Evolutionary conservation across 30 jellyfish, hydroid and myxozoan genomes (phyloP), one percentile per base, ranked within the genome.

Genomic region (Aurelia aurita): DNA sequence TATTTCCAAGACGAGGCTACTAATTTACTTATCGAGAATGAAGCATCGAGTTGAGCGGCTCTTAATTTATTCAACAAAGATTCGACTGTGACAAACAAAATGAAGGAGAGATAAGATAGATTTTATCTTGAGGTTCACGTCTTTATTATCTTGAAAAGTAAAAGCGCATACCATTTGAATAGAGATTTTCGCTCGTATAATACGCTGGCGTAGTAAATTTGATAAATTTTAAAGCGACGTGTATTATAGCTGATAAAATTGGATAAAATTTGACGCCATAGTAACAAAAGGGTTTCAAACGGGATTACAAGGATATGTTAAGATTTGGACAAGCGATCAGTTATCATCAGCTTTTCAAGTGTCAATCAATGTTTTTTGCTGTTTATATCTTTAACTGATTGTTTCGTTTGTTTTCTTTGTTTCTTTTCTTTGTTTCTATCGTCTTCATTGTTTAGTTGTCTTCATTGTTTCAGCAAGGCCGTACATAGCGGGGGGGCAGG

Each of bases 221-320:
- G 91, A 82, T 82, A 69, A 82, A 69, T 16, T 31, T 58, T 60
- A 82, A 51, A 68, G 78, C 57, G 72, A 57, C 43, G 45, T 32
- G 91, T 28, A 82, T 82, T 54, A 82, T 82, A 61, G 72, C 68
- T 70, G 58, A 45, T 57, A 25, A 68, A 82, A 82, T 82, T 74
- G 91, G 91, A 82, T 82, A 82, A 82, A 34, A 58, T 27, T 27
- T n/a, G 91, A 82, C 91, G 91, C 91, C 91, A 69, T 16, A 39
- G 15, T 54, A 51, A 82, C 85, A 82, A 82, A 35, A 29, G 54
- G 21, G 29, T 44, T 19, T 23, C 74, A 82, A 82, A 82, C 91
- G 66, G 65, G 91, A 82, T 82, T 82, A 82, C 68, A 68, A 31
- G 82, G 79, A 82, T 69, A 72, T 58, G 63, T 19, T 46, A 34